These are phyloP conservation scores for Pristionchus maxplancki DNA, from an alignment of 2,888 invertebrate genomes.

Conservation along the genomic window DNA sequence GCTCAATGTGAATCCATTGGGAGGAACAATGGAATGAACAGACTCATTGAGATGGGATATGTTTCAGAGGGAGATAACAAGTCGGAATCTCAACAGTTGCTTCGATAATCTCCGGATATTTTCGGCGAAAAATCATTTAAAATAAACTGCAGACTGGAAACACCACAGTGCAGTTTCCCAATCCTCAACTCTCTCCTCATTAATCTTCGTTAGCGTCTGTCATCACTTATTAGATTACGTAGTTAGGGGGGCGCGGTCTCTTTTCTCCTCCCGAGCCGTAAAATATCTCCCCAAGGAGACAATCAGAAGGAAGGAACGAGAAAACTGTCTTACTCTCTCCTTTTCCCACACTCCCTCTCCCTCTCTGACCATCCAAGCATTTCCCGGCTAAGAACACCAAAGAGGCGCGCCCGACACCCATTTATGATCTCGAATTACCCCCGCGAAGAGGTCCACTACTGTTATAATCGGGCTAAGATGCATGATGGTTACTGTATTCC, in stretches of 20 bases:
- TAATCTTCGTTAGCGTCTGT: slow-evolving; percentile 17
- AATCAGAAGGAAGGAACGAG: neutral
- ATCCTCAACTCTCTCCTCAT: neutral
- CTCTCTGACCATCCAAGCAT: neutral
- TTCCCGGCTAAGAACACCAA: neutral
- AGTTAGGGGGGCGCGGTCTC: slow-evolving; percentile 2
- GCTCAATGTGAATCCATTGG: slow-evolving; percentile 5
- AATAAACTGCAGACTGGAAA: neutral
- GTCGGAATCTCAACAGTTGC: no score
- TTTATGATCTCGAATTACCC: slow-evolving; percentile 34
- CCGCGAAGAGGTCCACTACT: neutral
- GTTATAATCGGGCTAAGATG: neutral
- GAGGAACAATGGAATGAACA: neutral
- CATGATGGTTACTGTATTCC: neutral
- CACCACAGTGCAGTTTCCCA: neutral
- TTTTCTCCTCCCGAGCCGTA: neutral
- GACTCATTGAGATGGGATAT: neutral
- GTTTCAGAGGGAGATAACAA: neutral
- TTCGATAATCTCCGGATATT: neutral
- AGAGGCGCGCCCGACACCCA: slow-evolving; percentile 23
- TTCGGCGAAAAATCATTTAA: neutral
- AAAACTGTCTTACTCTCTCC: neutral
- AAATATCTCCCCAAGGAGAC: slow-evolving; percentile 22
- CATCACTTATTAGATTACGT: slow-evolving; percentile 36
- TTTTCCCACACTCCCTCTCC: neutral